Evolutionary conservation across 2,888 invertebrate genomes (phyloP).

Genomic region (Cephus rjabovi): DNA sequence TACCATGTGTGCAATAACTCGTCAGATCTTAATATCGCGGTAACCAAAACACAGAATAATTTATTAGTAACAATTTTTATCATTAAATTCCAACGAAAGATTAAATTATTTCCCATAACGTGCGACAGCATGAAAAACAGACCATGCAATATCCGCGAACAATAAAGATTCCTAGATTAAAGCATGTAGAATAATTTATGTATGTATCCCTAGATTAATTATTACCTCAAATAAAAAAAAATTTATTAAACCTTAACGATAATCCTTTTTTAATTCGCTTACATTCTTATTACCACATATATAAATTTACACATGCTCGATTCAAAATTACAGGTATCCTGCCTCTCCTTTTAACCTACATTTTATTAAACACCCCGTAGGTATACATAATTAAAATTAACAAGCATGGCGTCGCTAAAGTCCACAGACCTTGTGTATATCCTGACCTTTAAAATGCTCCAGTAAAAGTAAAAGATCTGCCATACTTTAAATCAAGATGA

Average conservation of each 20-base stretch:
- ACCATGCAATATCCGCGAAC: neutral
- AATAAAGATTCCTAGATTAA: neutral
- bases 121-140: neutral
- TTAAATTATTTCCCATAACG: neutral
- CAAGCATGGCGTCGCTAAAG: neutral
- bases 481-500: neutral
- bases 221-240: neutral
- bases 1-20: neutral
- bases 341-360: neutral
- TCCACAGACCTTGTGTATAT: constrained; percentile 17
- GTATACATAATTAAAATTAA: neutral
- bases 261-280: neutral
- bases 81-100: neutral
- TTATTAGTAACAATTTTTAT: neutral
- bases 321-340: neutral
- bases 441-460: constrained; percentile 23
- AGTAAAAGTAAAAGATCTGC: constrained; percentile 11
- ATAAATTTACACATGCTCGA: neutral
- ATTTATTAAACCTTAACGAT: neutral
- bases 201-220: neutral
- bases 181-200: too few relatives aligned
- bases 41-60: neutral
- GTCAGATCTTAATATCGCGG: neutral
- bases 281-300: neutral
- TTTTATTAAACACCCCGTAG: neutral